phyloP scores from a whole-genome alignment of 2,797 vertebrate genomes.

The Peromyscus eremicus region DNA sequence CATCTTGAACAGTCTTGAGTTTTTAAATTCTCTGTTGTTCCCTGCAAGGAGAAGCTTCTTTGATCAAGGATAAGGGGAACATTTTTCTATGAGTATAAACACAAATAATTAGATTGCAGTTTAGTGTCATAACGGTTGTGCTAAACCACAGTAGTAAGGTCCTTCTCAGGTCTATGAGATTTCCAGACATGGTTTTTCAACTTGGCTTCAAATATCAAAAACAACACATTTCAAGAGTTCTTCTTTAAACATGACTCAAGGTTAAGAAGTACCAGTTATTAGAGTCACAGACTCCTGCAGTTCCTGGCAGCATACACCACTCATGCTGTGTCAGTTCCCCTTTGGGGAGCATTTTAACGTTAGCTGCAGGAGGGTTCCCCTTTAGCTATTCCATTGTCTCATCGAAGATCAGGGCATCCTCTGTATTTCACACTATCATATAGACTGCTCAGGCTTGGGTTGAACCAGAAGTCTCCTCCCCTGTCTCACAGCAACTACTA shows the following conservation, averaged over 20 bases:
- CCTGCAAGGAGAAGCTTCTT: not conserved
- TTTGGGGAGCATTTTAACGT: not conserved
- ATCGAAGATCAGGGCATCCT: too few relatives aligned
- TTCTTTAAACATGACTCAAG: slow-evolving; percentile 19
- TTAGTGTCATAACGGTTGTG: not conserved
- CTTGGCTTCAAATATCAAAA: not conserved
- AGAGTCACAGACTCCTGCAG: not conserved
- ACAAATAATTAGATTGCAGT: not conserved
- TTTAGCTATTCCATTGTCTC: not conserved
- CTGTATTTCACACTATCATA: not conserved
- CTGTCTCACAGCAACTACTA: not conserved
- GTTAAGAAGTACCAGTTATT: not conserved
- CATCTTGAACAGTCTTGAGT: not conserved
- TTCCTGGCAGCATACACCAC: fast-evolving
- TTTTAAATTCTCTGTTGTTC: not conserved
- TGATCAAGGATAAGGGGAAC: not conserved
- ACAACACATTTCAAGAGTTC: not conserved
- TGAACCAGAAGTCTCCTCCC: not conserved
- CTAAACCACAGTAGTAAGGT: not conserved
- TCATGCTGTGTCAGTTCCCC: not conserved
- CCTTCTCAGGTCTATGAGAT: not conserved
- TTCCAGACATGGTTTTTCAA: not conserved
- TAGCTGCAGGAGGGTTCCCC: too few relatives aligned
- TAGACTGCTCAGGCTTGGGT: not conserved
- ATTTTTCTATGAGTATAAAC: not conserved